These are phyloP conservation scores for Corticium candelabrum DNA, from an alignment of 37 sponge, comb jelly and placozoan genomes.

Conservation along the genomic window DNA sequence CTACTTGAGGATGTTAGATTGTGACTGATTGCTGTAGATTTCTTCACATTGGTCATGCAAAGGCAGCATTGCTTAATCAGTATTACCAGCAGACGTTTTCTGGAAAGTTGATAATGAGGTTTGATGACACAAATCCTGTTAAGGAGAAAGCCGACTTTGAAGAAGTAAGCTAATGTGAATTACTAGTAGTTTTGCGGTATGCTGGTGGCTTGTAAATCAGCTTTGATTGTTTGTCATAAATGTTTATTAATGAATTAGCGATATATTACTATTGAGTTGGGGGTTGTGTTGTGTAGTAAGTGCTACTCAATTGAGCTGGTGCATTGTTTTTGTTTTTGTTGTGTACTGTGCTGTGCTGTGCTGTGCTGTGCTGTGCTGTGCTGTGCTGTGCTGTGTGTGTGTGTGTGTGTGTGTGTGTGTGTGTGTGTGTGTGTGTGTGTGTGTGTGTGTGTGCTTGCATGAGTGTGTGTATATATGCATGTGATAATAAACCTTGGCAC, in stretches of 20 bases:
- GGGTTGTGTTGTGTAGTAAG: no score
- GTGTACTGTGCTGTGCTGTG: neutral
- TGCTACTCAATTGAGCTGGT: no score
- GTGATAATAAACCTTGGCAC: no score
- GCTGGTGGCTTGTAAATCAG: no score
- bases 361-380: neutral
- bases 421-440: neutral
- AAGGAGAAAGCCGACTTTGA: constrained; percentile 94
- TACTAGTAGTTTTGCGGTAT: no score
- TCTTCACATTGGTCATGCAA: constrained; percentile 98
- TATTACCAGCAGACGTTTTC: constrained; percentile 77
- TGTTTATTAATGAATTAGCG: no score
- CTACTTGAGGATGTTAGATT: neutral
- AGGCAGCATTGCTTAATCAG: constrained; percentile 95
- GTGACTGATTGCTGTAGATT: constrained; percentile 26
- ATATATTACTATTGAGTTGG: no score
- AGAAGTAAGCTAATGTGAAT: constrained; percentile 36
- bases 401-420: constrained; percentile 1
- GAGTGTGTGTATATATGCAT: neutral
- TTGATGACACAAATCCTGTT: constrained; percentile 99
- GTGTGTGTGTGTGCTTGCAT: no score
- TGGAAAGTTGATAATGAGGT: constrained; percentile 86
- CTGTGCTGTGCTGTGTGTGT: neutral
- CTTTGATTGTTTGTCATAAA: no score
- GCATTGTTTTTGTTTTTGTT: neutral